Evolutionary conservation across 1,140 invertebrate species (phyloP).

Genomic region (Pachyrhynchus sulphureomaculatus): DNA sequence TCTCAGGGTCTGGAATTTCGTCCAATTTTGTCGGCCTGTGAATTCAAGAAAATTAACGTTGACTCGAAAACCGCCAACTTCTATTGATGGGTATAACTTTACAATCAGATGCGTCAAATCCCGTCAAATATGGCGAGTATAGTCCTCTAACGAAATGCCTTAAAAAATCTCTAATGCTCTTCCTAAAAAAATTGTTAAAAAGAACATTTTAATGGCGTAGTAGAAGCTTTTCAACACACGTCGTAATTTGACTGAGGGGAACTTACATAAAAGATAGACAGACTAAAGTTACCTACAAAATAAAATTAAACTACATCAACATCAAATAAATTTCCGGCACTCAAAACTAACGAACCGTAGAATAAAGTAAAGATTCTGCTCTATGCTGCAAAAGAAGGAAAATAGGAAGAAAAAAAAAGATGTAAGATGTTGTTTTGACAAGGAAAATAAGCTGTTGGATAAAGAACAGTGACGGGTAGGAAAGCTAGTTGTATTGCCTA

Average conservation of each 20-base stretch:
- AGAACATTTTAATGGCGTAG: not conserved
- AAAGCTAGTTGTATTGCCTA: too few relatives aligned
- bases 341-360: constrained; percentile 34
- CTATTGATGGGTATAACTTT: too few relatives aligned
- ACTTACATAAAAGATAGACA: constrained; percentile 7
- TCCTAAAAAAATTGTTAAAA: too few relatives aligned
- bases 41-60: too few relatives aligned
- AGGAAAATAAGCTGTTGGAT: constrained; percentile 19
- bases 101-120: too few relatives aligned
- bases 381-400: not conserved
- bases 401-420: constrained; percentile 13
- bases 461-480: constrained; percentile 23
- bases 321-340: constrained; percentile 34
- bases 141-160: too few relatives aligned
- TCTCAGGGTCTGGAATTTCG: too few relatives aligned
- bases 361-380: constrained; percentile 32
- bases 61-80: too few relatives aligned
- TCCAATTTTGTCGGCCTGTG: too few relatives aligned
- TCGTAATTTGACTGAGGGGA: constrained; percentile 2
- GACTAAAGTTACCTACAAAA: constrained; percentile 27
- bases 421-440: constrained; percentile 23
- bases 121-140: too few relatives aligned
- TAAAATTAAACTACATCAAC: constrained; percentile 34
- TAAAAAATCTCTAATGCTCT: too few relatives aligned
- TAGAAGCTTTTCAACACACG: not conserved